Percentiles rank a stretch among this genome's conserved stretches.
Conservation (phyloP, 1,140 invertebrate genomes). For the Nomia melanderi region DNA sequence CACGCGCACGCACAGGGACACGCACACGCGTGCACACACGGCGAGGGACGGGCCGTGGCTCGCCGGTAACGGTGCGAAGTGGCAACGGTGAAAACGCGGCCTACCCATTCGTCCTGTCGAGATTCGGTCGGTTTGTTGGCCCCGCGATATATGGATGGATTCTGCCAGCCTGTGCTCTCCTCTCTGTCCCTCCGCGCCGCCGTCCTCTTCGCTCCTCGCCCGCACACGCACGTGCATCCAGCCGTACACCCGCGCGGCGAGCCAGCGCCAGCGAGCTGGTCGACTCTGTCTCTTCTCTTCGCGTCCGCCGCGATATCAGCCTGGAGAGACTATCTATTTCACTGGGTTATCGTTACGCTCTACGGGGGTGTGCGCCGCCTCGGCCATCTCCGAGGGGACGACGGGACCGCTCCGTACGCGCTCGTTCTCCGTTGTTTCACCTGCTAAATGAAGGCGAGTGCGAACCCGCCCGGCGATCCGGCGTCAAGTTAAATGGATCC, state of each 20-base stretch:
- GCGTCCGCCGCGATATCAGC: slow-evolving; percentile 45
- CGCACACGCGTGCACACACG: slow-evolving; percentile 4
- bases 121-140: slow-evolving; percentile 78
- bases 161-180: slow-evolving; percentile 63
- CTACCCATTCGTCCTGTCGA: slow-evolving; percentile 76
- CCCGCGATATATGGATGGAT: slow-evolving; percentile 76
- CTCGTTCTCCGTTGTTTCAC: slow-evolving; percentile 31
- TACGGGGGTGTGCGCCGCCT: slow-evolving; percentile 21
- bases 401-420: not conserved
- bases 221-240: too few relatives aligned
- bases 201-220: too few relatives aligned
- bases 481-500: slow-evolving; percentile 20
- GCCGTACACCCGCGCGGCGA: too few relatives aligned
- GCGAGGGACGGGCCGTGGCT: slow-evolving; percentile 5
- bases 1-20: too few relatives aligned
- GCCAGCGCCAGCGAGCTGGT: too few relatives aligned
- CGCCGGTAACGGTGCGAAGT: slow-evolving; percentile 56
- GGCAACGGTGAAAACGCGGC: slow-evolving; percentile 74
- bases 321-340: slow-evolving; percentile 73
- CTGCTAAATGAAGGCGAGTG: slow-evolving; percentile 9
- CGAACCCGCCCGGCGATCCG: not conserved
- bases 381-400: slow-evolving; percentile 38
- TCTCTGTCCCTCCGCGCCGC: not conserved
- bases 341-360: slow-evolving; percentile 77
- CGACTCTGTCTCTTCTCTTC: slow-evolving; percentile 23